Evolutionary conservation across 2,113 vertebrate species (phyloP).

Genomic region (Vanacampus margaritifer): DNA sequence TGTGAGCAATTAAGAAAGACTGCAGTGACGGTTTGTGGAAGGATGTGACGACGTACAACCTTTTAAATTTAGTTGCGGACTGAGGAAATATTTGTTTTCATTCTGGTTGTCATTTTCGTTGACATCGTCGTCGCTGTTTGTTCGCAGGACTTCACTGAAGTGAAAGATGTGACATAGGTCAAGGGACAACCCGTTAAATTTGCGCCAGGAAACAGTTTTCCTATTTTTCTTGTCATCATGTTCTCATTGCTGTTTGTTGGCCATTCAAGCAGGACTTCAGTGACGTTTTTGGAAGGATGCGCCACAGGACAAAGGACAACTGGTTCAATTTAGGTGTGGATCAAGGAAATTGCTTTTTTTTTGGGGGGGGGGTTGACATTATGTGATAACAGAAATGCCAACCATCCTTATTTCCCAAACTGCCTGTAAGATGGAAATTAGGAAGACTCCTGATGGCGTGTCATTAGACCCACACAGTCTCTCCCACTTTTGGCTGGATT

Average conservation of each 20-base stretch:
- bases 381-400: background rate
- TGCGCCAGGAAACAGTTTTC: background rate
- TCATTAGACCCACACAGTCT: too few species aligned
- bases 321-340: background rate
- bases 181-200: background rate
- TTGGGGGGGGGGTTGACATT: background rate
- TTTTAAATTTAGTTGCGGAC: background rate
- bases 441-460: background rate
- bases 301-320: background rate
- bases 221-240: background rate
- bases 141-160: too few species aligned
- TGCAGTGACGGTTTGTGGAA: background rate
- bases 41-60: background rate
- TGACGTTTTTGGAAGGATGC: background rate
- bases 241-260: background rate
- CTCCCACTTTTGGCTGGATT: too few species aligned
- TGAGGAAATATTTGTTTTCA: background rate
- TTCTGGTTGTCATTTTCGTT: background rate
- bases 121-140: background rate
- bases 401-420: background rate
- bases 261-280: background rate
- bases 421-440: background rate
- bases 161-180: background rate
- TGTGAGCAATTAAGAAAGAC: background rate
- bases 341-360: slow-evolving; percentile 2